A percentile compares a stretch with the other conserved stretches of the same genome.
Conservation (phyloP, 2,888 invertebrate species). For the Euplexia lucipara region DNA sequence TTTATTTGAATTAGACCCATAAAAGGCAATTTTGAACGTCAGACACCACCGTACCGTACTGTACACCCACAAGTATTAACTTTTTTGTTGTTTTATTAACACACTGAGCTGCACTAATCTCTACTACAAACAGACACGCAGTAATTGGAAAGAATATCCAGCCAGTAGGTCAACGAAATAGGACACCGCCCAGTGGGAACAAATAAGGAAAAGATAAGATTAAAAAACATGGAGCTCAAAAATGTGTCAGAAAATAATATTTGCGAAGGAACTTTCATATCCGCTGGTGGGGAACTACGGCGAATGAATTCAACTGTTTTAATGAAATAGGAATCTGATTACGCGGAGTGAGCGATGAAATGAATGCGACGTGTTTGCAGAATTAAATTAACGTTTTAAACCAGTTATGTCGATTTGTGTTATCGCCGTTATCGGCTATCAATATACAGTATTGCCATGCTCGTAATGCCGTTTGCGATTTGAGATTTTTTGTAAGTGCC, state of each 20-base stretch:
- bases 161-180: slow-evolving; percentile 49
- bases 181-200: slow-evolving; percentile 31
- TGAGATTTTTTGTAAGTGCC: background rate
- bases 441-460: slow-evolving; percentile 2
- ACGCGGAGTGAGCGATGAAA: slow-evolving; percentile 47
- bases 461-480: slow-evolving; percentile 2
- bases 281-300: slow-evolving; percentile 63
- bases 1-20: too few relatives aligned
- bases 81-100: too few relatives aligned
- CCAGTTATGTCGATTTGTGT: slow-evolving; percentile 15
- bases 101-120: background rate
- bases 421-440: slow-evolving; percentile 3
- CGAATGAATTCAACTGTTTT: slow-evolving; percentile 69
- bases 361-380: slow-evolving; percentile 24
- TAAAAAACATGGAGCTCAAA: slow-evolving; percentile 44
- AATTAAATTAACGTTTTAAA: slow-evolving; percentile 50
- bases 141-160: slow-evolving; percentile 38
- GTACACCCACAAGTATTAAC: too few relatives aligned
- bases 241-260: slow-evolving; percentile 52
- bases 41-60: too few relatives aligned
- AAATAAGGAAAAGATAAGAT: slow-evolving; percentile 54
- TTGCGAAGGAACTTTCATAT: slow-evolving; percentile 67
- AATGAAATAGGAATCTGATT: slow-evolving; percentile 77
- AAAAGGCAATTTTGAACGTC: too few relatives aligned
- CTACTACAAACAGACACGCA: slow-evolving; percentile 29